phyloP scores from a whole-genome alignment of 2,113 vertebrate species.

The Ochotona curzoniae region DNA sequence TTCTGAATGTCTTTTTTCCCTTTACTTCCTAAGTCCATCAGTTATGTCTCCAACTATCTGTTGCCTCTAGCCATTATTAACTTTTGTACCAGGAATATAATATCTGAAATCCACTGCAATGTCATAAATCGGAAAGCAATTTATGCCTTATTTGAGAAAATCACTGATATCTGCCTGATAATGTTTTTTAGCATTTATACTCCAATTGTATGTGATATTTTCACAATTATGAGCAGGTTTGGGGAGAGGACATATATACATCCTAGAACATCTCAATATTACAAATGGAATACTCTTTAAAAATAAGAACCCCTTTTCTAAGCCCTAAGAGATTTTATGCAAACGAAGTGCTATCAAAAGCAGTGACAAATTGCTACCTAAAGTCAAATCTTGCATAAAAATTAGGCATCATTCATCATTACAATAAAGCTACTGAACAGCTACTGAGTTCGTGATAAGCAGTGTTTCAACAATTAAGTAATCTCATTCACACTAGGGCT shows the following conservation, averaged over 20 bases:
- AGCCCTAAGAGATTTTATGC: slow-evolving; percentile 41
- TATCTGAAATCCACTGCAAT: background rate
- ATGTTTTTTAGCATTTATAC: slow-evolving; percentile 1
- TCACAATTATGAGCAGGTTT: background rate
- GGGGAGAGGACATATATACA: background rate
- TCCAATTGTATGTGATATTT: background rate
- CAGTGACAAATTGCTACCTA: slow-evolving; percentile 69
- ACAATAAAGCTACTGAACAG: slow-evolving; percentile 49
- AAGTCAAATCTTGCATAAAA: slow-evolving; percentile 67
- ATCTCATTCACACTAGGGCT: background rate
- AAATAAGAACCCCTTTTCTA: slow-evolving; percentile 8
- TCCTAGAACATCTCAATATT: background rate
- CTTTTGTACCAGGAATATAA: background rate
- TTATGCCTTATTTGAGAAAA: background rate
- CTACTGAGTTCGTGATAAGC: slow-evolving; percentile 59
- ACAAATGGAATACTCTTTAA: slow-evolving; percentile 5
- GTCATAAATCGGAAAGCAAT: background rate
- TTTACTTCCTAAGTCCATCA: background rate
- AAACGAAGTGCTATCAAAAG: slow-evolving; percentile 67
- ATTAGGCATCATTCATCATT: slow-evolving; percentile 72
- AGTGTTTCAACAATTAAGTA: slow-evolving; percentile 52
- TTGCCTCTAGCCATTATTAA: background rate
- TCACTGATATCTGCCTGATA: background rate
- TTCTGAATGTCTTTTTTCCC: background rate
- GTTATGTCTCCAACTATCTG: background rate